Conservation (phyloP, 2,113 vertebrate species). For the Bostrychus sinensis region DNA sequence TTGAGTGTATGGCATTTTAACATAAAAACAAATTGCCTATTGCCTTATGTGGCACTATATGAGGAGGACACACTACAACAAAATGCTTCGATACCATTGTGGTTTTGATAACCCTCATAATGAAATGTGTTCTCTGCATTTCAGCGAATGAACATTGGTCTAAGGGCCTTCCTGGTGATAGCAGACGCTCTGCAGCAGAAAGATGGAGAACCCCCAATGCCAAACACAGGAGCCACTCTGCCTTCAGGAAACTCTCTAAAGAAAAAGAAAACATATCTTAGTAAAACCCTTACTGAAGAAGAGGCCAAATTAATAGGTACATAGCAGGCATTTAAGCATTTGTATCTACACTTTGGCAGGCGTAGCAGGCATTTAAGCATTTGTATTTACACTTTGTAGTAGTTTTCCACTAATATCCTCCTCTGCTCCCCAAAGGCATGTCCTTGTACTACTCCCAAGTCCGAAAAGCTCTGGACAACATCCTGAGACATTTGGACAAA, state of each 20-base stretch:
- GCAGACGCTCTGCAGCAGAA: slow-evolving; percentile 98
- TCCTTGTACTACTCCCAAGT: slow-evolving; percentile 98
- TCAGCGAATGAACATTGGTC: slow-evolving; percentile 98
- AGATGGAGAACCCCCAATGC: slow-evolving; percentile 99
- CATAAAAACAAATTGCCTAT: too few species aligned
- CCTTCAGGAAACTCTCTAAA: slow-evolving; percentile 97
- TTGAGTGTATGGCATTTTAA: not conserved
- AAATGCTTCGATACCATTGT: too few species aligned
- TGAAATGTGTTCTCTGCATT: not conserved
- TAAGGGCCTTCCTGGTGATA: slow-evolving; percentile 96
- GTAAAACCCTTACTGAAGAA: slow-evolving; percentile 98
- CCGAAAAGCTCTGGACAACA: slow-evolving; percentile 95
- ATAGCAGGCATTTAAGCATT: too few species aligned
- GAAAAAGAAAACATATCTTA: slow-evolving; percentile 98
- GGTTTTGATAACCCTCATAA: not conserved
- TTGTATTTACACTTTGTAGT: not conserved
- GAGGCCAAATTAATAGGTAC: slow-evolving; percentile 97
- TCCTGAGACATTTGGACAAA: slow-evolving; percentile 96
- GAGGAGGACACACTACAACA: too few species aligned
- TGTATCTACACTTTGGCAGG: too few species aligned
- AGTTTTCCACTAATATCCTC: not conserved
- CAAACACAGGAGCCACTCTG: slow-evolving; percentile 94
- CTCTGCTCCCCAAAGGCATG: slow-evolving; percentile 85
- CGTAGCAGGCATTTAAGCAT: not conserved
- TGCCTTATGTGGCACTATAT: too few species aligned